Evolutionary conservation across 2,797 vertebrate species (phyloP), one percentile per base, ranked within the genome.

Genomic region (Rhinella marina): DNA sequence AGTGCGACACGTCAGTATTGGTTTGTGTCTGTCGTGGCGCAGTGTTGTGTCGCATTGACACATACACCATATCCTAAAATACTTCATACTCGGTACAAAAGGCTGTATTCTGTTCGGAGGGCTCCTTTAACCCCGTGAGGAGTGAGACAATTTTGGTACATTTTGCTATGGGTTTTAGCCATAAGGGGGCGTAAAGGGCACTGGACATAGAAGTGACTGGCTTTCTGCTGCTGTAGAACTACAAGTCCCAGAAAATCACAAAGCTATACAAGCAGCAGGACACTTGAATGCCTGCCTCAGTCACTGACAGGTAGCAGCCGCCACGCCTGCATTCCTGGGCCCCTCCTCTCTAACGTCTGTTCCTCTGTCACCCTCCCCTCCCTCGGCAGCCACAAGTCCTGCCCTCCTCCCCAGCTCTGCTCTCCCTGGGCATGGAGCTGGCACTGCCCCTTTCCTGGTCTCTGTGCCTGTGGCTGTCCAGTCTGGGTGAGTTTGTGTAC

Each of bases 391-490:
- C 62, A 62, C 61, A 66, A 72, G 62, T 79, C 82, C 82, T 85
- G 59, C 87, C 88, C 59, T 68, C 78, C 50, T 82, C 68, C 52
- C 87, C 32, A 32, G 57, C 41, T 50, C 83, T 27, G 29, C 82
- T 88, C 4, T 81, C 78, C 84, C 61, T 78, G 72, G 87, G 84
- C 79, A 89, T 89, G 88, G 88, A 89, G 88, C 84, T 86, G 84
- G 79, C 84, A 78, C 88, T 89, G 79, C 88, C 84, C 80, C 84
- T 86, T 86, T 82, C 88, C 88, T 89, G 88, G 27, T 81, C 13
- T 59, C 50, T 82, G 66, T 61, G 56, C 52, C 83, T 88, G 16
- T 86, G 79, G 59, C 21, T 86, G 29, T 77, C 48, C 73, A 52
- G 64, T 77, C 76, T 86, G 56, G 88, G 88, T 89, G 54, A 89